Base-by-base conservation (phyloP, 1,140 invertebrate genomes). In the Rhopalosiphum padi region DNA sequence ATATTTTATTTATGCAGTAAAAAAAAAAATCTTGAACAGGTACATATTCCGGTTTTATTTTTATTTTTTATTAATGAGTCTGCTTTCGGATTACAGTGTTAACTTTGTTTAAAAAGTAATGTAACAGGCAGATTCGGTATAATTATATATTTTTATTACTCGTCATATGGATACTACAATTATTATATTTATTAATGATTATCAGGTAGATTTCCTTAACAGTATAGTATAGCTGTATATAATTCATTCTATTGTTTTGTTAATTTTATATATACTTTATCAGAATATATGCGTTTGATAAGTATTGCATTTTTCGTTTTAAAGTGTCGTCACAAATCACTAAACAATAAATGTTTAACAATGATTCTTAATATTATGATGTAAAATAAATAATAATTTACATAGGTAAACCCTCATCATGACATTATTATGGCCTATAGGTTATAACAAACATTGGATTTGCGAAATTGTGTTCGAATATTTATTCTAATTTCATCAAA, bases 11-110 rank as follows among this genome's bases (percentile, higher is more conserved):
- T 25, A 46, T n/a, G 23, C 85, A 7, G 37, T 85, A 41, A 23
- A 85, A 85, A 83, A 83, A 83, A 85, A 85, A 85, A 11, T 83
- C 83, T 85, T 25, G 0, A 41, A 85, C 8, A 43, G 9, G 83
- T 41, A 43, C 23, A 77, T n/a, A n/a, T n/a, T 77, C 60, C 60
- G 60, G 60, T 77, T 77, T 77, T 77, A 77, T 77, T 77, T 77
- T 68, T 68, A 68, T 30, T 77, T 68, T 82, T 83, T 83, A 83
- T 83, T 41, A 83, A 83, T 23, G 82, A 35, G 82, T 83, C 35
- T 83, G 37, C 82, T 83, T 83, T 83, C 37, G 37, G 82, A 83
- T 83, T 83, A 23, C 1, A 7, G 82, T 41, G 35, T 77, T 77
- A 35, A 77, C 30, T 77, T 77, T 15, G 15, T 77, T 77, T 77